Conservation (phyloP, 2,888 invertebrate genomes). For the Diarsia mendica region DNA sequence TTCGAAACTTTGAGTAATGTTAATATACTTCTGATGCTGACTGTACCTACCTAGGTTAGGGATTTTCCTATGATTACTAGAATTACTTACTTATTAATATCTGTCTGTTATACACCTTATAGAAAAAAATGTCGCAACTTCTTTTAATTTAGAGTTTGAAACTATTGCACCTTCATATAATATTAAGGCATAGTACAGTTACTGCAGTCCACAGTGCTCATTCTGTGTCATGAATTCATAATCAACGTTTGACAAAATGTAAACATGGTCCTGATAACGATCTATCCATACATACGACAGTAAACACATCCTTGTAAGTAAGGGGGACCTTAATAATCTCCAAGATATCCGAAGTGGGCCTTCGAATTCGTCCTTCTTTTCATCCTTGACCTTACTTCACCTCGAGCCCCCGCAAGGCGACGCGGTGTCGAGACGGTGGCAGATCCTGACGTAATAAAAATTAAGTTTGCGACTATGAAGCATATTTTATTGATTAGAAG, state of each 20-base stretch:
- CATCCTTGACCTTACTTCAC: constrained; percentile 56
- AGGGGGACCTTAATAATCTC: neutral
- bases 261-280: neutral
- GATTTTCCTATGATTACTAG: neutral
- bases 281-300: neutral
- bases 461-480: constrained; percentile 2
- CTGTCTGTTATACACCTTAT: neutral
- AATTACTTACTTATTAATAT: neutral
- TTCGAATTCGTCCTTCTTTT: constrained; percentile 48
- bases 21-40: too few relatives aligned
- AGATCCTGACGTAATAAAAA: constrained; percentile 49
- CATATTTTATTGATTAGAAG: constrained; percentile 5
- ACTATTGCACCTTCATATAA: neutral
- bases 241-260: neutral
- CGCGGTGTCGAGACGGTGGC: constrained; percentile 46
- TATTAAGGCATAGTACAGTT: neutral
- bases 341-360: neutral
- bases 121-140: neutral
- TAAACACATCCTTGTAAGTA: neutral
- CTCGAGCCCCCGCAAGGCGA: constrained; percentile 36
- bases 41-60: too few relatives aligned
- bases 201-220: neutral
- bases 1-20: too few relatives aligned
- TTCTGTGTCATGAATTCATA: constrained; percentile 9
- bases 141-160: neutral